Conservation (phyloP, 53 echinoderm and acorn worm genomes). For the Mesocentrotus franciscanus region DNA sequence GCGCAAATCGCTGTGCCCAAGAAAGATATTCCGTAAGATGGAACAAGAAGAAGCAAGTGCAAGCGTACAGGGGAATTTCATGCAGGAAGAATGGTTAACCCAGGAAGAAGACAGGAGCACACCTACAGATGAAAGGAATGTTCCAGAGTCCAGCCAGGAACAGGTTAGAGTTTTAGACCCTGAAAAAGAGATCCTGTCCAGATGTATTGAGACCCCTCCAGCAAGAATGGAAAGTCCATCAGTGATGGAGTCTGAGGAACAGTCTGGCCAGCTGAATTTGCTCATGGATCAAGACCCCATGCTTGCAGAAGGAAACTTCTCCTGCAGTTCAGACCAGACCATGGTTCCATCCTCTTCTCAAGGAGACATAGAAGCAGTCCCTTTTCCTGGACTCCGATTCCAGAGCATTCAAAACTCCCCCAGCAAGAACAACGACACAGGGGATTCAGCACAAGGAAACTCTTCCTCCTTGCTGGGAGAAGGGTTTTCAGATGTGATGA, state of each 20-base stretch:
- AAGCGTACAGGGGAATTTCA: not conserved
- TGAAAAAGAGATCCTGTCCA: not conserved
- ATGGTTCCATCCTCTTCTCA: constrained; percentile 52
- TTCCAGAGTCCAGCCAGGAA: not conserved
- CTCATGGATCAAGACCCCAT: constrained; percentile 25
- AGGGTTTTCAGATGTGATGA: constrained; percentile 15
- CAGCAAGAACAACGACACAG: not conserved
- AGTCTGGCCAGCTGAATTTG: not conserved
- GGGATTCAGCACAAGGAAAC: not conserved
- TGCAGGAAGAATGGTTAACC: not conserved
- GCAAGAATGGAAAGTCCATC: not conserved
- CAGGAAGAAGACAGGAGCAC: not conserved
- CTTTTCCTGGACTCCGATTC: constrained; percentile 43
- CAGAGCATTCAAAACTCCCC: not conserved
- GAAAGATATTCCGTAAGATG: constrained; percentile 7
- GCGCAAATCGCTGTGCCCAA: constrained; percentile 26
- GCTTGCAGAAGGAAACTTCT: constrained; percentile 17
- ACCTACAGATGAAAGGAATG: not conserved
- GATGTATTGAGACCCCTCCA: not conserved
- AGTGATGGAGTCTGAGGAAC: not conserved
- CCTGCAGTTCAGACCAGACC: constrained; percentile 4
- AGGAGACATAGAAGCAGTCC: not conserved
- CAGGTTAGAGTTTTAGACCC: not conserved
- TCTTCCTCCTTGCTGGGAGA: constrained; percentile 13
- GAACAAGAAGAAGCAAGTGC: not conserved